These are phyloP conservation scores for Parnassius smintheus DNA, from an alignment of 2,888 invertebrate species.

Conservation along the genomic window DNA sequence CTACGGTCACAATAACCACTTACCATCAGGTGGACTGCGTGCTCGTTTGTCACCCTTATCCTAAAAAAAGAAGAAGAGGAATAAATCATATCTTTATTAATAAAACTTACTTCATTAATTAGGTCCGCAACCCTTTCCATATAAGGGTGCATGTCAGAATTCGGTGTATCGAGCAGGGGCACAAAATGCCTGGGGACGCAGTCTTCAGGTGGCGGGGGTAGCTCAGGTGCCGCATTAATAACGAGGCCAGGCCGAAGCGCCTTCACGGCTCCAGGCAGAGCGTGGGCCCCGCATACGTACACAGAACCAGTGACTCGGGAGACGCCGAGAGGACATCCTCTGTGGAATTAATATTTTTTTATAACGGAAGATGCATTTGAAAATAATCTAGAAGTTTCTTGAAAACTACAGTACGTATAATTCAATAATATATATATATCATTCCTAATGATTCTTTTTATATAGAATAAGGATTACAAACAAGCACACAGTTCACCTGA, in stretches of 20 bases:
- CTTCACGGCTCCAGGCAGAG: constrained; percentile 85
- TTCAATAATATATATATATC: too few relatives aligned
- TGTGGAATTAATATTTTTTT: constrained; percentile 34
- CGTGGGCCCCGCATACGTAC: constrained; percentile 90
- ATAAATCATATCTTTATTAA: neutral
- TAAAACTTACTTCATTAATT: constrained; percentile 83
- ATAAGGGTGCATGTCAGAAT: constrained; percentile 85
- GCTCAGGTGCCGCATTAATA: constrained; percentile 91
- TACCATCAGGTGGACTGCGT: too few relatives aligned
- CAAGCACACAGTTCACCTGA: too few relatives aligned
- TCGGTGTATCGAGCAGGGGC: constrained; percentile 87
- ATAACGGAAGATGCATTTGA: neutral
- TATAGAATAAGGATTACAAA: too few relatives aligned
- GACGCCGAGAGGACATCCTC: constrained; percentile 81
- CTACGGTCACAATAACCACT: too few relatives aligned
- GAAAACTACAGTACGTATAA: too few relatives aligned
- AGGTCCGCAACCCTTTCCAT: constrained; percentile 90
- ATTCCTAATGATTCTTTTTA: too few relatives aligned
- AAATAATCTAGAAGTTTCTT: too few relatives aligned
- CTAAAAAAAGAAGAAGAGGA: too few relatives aligned
- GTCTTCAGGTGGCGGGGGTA: constrained; percentile 85
- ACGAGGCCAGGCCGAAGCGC: constrained; percentile 87
- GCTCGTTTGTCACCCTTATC: too few relatives aligned
- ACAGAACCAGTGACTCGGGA: constrained; percentile 88
- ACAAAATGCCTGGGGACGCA: constrained; percentile 85